Evolutionary conservation across 2,113 vertebrate genomes (phyloP).

Genomic region (Perca fluviatilis): DNA sequence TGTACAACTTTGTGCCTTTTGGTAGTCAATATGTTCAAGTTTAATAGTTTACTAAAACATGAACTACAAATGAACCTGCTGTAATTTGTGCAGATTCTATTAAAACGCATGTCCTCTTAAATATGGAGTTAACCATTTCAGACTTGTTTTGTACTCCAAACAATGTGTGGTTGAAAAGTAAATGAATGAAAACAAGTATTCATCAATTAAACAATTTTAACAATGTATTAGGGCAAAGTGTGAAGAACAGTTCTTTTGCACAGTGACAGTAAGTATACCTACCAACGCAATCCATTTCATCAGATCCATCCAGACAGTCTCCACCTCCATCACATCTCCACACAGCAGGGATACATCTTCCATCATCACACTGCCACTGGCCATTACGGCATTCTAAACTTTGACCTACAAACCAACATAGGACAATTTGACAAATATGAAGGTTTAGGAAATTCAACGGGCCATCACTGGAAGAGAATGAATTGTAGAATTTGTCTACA

Average conservation of each 20-base stretch:
- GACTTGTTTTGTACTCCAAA: neutral
- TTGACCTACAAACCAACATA: constrained; percentile 47
- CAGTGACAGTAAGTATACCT: neutral
- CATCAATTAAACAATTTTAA: neutral
- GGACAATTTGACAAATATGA: neutral
- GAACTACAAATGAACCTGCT: neutral
- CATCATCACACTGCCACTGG: constrained; percentile 92
- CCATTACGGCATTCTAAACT: constrained; percentile 49
- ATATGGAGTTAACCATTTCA: neutral
- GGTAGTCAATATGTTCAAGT: neutral
- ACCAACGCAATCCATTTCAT: constrained; percentile 90
- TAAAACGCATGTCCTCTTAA: neutral
- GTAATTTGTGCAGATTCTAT: neutral
- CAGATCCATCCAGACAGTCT: constrained; percentile 93
- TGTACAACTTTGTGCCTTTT: neutral
- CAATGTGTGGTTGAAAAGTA: no score
- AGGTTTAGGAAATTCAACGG: neutral
- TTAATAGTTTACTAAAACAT: no score
- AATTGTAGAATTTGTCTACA: neutral
- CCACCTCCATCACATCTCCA: constrained; percentile 89
- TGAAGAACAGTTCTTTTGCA: neutral
- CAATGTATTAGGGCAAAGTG: neutral
- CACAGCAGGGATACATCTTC: constrained; percentile 83
- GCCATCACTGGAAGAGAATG: neutral
- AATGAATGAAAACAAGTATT: no score